A percentile compares a stretch with the other conserved stretches of the same genome.
These are phyloP conservation scores for Polyodon spathula DNA, from an alignment of 2,113 vertebrate genomes.

Conservation along the genomic window DNA sequence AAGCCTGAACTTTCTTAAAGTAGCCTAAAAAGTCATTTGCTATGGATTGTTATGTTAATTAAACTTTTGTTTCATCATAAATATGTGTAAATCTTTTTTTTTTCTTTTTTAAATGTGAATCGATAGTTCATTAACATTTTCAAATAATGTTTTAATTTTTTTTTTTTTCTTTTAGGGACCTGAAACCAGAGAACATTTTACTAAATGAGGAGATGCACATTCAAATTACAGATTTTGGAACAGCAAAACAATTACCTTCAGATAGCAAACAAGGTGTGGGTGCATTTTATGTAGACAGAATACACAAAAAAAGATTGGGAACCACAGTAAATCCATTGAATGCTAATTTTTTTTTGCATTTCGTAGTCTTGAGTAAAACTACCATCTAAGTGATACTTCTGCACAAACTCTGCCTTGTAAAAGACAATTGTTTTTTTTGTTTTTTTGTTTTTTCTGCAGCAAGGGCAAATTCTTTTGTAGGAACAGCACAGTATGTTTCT, in stretches of 20 bases:
- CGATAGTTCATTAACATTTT: too few species aligned
- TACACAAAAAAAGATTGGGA: too few species aligned
- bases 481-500: slow-evolving; percentile 96
- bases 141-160: background rate
- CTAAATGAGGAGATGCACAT: slow-evolving; percentile 98
- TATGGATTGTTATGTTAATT: too few species aligned
- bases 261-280: slow-evolving; percentile 84
- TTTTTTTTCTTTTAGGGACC: slow-evolving; percentile 69
- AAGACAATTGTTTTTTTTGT: slow-evolving; percentile 1
- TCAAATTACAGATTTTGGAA: slow-evolving; percentile 98
- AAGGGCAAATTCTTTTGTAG: slow-evolving; percentile 95
- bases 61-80: too few species aligned
- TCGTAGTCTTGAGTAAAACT: too few species aligned
- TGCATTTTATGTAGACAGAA: background rate
- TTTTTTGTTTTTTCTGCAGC: slow-evolving; percentile 51
- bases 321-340: too few species aligned
- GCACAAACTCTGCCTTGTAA: too few species aligned
- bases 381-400: too few species aligned
- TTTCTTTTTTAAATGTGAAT: slow-evolving; percentile 21
- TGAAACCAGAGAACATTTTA: slow-evolving; percentile 97
- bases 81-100: background rate
- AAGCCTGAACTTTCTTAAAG: background rate
- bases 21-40: too few species aligned
- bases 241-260: slow-evolving; percentile 89
- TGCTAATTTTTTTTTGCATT: too few species aligned